phyloP scores from a whole-genome alignment of 1,140 invertebrate species.

The honey bee (Apis mellifera) region DNA sequence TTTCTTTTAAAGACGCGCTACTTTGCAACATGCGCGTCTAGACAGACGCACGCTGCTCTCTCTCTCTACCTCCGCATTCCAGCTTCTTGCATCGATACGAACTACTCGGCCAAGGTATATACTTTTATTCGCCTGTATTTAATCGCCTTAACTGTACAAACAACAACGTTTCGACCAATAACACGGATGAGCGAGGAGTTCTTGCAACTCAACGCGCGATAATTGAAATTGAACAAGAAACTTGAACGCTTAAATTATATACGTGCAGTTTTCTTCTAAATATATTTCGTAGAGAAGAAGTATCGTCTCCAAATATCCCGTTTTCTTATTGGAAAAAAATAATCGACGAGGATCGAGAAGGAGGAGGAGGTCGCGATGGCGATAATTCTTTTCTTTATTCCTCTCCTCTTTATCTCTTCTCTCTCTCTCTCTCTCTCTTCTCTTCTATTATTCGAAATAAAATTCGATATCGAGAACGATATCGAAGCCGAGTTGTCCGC shows the following conservation, averaged over 20 bases:
- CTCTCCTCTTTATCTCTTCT: too few relatives aligned
- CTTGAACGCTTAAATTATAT: too few relatives aligned
- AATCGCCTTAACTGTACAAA: not conserved
- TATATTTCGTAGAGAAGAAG: too few relatives aligned
- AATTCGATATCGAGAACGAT: conserved; percentile 37
- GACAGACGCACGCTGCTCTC: too few relatives aligned
- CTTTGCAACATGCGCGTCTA: not conserved
- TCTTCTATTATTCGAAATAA: not conserved
- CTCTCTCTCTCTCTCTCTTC: not conserved
- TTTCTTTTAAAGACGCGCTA: not conserved
- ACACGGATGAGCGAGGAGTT: too few relatives aligned
- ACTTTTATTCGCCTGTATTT: not conserved
- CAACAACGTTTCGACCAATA: too few relatives aligned
- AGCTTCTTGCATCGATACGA: not conserved
- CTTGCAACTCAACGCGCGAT: too few relatives aligned
- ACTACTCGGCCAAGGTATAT: not conserved
- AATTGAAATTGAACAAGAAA: too few relatives aligned
- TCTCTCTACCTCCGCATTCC: not conserved
- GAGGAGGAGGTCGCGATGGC: not conserved
- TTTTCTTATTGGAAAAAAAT: not conserved
- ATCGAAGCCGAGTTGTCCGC: conserved; percentile 7
- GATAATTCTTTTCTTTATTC: not conserved
- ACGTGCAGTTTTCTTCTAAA: too few relatives aligned
- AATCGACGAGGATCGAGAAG: not conserved
- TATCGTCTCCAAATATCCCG: too few relatives aligned